Evolutionary conservation across 2,113 vertebrate species (phyloP).

Genomic region (Lophotis ruficrista): DNA sequence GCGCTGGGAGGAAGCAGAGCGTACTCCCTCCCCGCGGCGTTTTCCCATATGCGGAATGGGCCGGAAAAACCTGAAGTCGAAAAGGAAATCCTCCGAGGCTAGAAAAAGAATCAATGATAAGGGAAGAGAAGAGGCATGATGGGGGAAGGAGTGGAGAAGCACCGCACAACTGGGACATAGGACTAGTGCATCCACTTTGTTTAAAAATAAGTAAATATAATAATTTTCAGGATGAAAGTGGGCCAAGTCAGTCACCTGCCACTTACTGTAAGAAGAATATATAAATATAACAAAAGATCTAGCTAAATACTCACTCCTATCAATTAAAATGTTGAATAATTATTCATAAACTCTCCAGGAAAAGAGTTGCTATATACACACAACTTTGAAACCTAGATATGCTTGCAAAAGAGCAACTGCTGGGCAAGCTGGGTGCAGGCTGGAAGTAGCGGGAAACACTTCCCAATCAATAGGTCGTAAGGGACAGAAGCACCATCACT

Average conservation of each 20-base stretch:
- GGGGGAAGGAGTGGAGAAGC: background rate
- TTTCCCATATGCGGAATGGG: background rate
- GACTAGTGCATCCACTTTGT: too few relatives aligned
- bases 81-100: constrained; percentile 6
- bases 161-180: fast-evolving
- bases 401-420: background rate
- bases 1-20: background rate
- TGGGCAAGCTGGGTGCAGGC: background rate
- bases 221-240: background rate
- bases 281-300: fast-evolving
- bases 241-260: background rate
- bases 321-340: fast-evolving
- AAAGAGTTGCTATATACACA: background rate
- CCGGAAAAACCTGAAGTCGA: background rate
- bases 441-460: background rate
- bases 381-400: fast-evolving
- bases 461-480: background rate
- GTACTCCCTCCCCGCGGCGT: background rate
- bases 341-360: background rate
- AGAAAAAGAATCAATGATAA: background rate
- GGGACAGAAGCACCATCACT: background rate
- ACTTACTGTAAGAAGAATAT: background rate
- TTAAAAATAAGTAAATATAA: too few relatives aligned
- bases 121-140: background rate
- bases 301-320: background rate